Evolutionary conservation across 2,797 vertebrate species (phyloP).

Genomic region (Melanotaenia pygmaea): DNA sequence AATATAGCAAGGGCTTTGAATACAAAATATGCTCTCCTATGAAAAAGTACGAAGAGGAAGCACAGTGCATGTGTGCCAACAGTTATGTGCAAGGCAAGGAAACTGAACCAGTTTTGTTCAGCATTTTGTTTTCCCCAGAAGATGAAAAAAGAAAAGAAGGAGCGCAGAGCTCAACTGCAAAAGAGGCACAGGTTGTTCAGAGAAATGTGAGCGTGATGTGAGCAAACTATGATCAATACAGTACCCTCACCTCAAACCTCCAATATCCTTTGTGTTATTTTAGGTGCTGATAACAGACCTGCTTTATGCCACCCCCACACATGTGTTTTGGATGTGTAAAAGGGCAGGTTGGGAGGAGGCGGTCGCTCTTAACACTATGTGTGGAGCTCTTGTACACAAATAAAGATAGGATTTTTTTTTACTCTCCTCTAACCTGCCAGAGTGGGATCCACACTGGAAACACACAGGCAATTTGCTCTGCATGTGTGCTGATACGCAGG

Average conservation of each 20-base stretch:
- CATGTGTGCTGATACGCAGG: constrained; percentile 20
- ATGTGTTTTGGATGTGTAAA: constrained; percentile 35
- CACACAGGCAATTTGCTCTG: constrained; percentile 26
- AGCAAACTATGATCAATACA: constrained; percentile 74
- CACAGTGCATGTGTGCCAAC: constrained; percentile 58
- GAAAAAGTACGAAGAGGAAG: constrained; percentile 53
- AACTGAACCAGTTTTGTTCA: constrained; percentile 74
- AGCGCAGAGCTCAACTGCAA: constrained; percentile 44
- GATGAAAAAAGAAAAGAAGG: constrained; percentile 39
- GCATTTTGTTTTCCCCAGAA: constrained; percentile 57
- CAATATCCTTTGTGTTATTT: constrained; percentile 70
- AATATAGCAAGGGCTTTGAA: constrained; percentile 34
- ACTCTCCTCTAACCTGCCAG: constrained; percentile 34
- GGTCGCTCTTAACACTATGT: constrained; percentile 41
- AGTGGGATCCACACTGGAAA: constrained; percentile 14
- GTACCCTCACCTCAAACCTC: constrained; percentile 54
- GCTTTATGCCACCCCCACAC: constrained; percentile 60
- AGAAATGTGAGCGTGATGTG: constrained; percentile 67
- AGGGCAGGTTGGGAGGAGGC: constrained; percentile 27
- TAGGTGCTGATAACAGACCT: constrained; percentile 61
- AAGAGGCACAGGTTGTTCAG: constrained; percentile 51
- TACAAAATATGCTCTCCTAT: constrained; percentile 46
- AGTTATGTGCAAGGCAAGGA: constrained; percentile 60
- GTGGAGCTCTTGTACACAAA: constrained; percentile 41
- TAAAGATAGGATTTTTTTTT: constrained; percentile 6